phyloP scores from a whole-genome alignment of 2,888 invertebrate genomes.

The Luperina testacea region DNA sequence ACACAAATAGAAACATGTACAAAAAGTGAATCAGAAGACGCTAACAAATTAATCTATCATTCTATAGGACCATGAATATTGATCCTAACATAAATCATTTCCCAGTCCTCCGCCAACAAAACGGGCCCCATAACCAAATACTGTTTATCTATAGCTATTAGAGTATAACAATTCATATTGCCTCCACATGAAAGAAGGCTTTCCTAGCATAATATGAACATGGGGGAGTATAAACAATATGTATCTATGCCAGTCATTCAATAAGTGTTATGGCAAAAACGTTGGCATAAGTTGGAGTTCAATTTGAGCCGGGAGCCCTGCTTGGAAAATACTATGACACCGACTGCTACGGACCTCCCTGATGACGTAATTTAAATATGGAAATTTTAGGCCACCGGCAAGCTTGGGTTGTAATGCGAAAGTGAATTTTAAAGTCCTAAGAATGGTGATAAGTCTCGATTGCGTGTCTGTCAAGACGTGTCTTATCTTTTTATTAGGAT shows the following conservation, averaged over 20 bases:
- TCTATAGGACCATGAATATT: slow-evolving; percentile 3
- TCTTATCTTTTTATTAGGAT: slow-evolving; percentile 28
- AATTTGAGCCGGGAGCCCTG: not conserved
- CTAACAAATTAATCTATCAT: slow-evolving; percentile 35
- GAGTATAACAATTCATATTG: slow-evolving; percentile 38
- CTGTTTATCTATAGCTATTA: slow-evolving; percentile 22
- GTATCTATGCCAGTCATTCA: slow-evolving; percentile 49
- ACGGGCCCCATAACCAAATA: slow-evolving; percentile 25
- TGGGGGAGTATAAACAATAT: slow-evolving; percentile 32
- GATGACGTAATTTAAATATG: slow-evolving; percentile 48
- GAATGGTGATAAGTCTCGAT: slow-evolving; percentile 24
- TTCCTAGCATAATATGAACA: slow-evolving; percentile 14
- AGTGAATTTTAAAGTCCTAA: slow-evolving; percentile 22
- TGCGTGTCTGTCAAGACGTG: slow-evolving; percentile 17
- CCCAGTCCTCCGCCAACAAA: slow-evolving; percentile 25
- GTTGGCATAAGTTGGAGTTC: slow-evolving; percentile 6
- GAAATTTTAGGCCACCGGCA: slow-evolving; percentile 31
- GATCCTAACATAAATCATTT: slow-evolving; percentile 14
- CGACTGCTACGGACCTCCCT: slow-evolving; percentile 4
- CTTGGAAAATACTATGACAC: slow-evolving; percentile 12
- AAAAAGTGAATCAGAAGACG: slow-evolving; percentile 28
- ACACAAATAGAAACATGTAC: slow-evolving; percentile 28
- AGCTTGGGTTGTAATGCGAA: slow-evolving; percentile 3
- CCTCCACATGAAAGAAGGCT: slow-evolving; percentile 26
- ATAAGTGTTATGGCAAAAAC: slow-evolving; percentile 29